Percentiles rank a stretch among this genome's conserved stretches.
Conservation (phyloP, 2,888 invertebrate species). For the Resseliella maxima region DNA sequence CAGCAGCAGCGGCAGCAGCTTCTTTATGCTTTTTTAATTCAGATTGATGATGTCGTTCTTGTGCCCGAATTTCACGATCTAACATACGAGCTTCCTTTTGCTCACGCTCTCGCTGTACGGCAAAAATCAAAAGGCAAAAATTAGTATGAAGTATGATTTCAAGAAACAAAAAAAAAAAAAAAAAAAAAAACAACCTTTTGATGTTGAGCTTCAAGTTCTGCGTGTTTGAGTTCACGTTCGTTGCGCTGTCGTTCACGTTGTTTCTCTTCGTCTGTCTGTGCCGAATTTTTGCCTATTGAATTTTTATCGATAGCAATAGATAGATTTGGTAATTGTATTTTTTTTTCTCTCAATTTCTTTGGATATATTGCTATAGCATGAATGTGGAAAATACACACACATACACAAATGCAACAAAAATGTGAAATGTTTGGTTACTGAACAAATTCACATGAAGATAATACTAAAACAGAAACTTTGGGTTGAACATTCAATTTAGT, state of each 20-base stretch:
- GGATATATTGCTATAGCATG: not conserved
- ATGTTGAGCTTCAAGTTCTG: conserved; percentile 68
- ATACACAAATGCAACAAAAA: not conserved
- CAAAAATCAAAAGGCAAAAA: too few species aligned
- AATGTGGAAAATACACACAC: not conserved
- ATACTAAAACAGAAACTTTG: not conserved
- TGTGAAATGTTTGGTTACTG: not conserved
- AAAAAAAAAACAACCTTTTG: conserved; percentile 46
- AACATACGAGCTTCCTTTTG: conserved; percentile 67
- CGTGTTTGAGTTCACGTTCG: conserved; percentile 67
- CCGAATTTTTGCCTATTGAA: conserved; percentile 67
- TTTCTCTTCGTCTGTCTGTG: conserved; percentile 68
- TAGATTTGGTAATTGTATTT: not conserved
- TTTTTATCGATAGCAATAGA: not conserved
- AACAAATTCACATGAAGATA: not conserved
- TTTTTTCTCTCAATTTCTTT: too few species aligned
- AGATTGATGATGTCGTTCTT: conserved; percentile 64
- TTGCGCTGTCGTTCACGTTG: conserved; percentile 68
- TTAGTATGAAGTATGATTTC: not conserved
- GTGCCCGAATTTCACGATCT: conserved; percentile 65
- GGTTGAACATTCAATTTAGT: not conserved
- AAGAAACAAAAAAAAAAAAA: not conserved
- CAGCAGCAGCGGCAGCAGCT: not conserved
- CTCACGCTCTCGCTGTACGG: conserved; percentile 66
- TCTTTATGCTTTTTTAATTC: conserved; percentile 57